Evolutionary conservation across 2,113 vertebrate species (phyloP).

Genomic region (Pyxicephalus adspersus): DNA sequence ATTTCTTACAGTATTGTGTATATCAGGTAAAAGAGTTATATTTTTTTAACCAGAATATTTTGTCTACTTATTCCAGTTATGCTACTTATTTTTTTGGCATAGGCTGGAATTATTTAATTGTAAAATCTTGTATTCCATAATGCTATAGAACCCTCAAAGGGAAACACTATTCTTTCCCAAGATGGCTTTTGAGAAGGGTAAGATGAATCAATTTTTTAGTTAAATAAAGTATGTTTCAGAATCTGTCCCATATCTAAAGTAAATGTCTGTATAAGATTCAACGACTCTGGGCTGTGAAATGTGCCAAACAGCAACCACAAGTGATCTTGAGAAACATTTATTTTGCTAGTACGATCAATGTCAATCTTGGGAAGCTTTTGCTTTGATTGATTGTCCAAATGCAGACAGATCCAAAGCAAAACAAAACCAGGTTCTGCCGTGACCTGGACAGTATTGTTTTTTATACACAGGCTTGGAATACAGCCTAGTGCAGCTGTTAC

Average conservation of each 20-base stretch:
- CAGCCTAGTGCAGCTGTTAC: constrained; percentile 6
- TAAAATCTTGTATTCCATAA: neutral
- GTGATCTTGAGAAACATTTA: neutral
- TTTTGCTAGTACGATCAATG: constrained; percentile 20
- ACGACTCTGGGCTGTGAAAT: neutral
- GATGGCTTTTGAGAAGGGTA: neutral
- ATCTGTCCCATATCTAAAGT: neutral
- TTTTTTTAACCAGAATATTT: no score
- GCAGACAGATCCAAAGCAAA: constrained; percentile 5
- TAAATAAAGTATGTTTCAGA: constrained; percentile 27
- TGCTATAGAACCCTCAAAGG: neutral
- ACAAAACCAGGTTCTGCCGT: constrained; percentile 8
- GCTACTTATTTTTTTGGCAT: neutral
- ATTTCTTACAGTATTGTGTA: no score
- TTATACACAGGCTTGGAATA: constrained; percentile 5
- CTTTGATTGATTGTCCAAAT: constrained; percentile 3
- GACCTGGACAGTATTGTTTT: constrained; percentile 1
- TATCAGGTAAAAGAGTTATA: no score
- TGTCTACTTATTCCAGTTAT: neutral
- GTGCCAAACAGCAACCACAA: neutral
- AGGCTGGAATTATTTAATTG: neutral
- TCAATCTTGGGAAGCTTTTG: neutral
- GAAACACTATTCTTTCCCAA: neutral
- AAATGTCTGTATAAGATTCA: neutral
- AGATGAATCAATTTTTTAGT: constrained; percentile 8